phyloP scores from a whole-genome alignment of 2,113 vertebrate genomes.

The Mustela nigripes region DNA sequence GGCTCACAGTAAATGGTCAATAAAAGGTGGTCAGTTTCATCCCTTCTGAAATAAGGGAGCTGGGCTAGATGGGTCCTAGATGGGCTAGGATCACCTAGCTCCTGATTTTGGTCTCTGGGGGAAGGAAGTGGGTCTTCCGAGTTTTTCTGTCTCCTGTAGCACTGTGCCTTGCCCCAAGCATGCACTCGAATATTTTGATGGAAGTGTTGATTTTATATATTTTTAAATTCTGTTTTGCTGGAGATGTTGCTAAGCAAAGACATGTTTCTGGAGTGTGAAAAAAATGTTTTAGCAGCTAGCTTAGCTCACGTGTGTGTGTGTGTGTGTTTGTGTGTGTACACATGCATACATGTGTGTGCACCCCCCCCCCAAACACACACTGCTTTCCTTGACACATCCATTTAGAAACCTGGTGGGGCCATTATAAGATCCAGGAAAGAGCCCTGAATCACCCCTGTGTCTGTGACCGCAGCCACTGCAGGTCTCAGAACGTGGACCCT shows the following conservation, averaged over 20 bases:
- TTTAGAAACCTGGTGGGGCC: background rate
- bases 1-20: background rate
- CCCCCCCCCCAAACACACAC: no score
- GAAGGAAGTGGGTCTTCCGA: background rate
- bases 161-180: background rate
- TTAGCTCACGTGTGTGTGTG: background rate
- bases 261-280: background rate
- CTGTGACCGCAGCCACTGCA: background rate
- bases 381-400: background rate
- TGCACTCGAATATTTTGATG: background rate
- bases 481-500: no score
- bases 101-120: background rate
- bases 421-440: background rate
- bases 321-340: rapidly evolving
- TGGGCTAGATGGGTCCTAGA: background rate
- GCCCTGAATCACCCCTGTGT: background rate
- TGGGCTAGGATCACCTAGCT: background rate
- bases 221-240: background rate
- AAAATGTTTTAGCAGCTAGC: background rate
- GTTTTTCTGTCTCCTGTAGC: background rate
- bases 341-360: rapidly evolving
- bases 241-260: background rate
- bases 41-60: background rate
- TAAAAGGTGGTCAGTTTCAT: background rate
- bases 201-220: background rate